Base-by-base conservation (phyloP, 1,140 invertebrate species). In the Drosophila novamexicana region DNA sequence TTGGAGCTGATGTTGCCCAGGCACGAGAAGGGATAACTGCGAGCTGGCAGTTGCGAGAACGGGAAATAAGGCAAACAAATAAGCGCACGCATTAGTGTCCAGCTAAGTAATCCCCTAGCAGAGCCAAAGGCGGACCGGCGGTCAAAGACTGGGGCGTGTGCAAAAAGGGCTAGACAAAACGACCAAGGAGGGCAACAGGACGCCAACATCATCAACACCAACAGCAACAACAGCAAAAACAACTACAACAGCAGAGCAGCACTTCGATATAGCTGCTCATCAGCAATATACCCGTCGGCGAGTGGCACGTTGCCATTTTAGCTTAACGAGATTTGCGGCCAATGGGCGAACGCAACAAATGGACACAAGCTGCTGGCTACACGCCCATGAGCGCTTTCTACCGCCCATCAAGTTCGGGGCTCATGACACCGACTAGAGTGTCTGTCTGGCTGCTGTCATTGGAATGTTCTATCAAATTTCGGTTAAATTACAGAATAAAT, bases 401-500 rank as follows among this genome's bases (percentile, higher is more conserved):
- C 22, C 12, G 12, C 44, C 39, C 56, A 47, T 49, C 74, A 50
- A 77, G 18, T 5, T 49, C 22, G 47, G 40, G 53, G 68, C 50
- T 56, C 57, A 12, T 16, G 52, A 14, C 32, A 44, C 44, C 12
- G 14, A 40, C 18, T 45, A 4, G 10, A 49, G 65, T 57, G 66
- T 75, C 62, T 57, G 66, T 75, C 62, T 59, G 81, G 40, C 66
- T 53, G 45, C 49, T 74, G 49, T 58, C 83, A 89, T 88, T 83
- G 83, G 77, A 74, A 88, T 89, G 79, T 81, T 89, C 70, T 84
- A 89, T 89, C 80, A 84, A 84, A 84, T 89, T 89, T 89, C 75
- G 84, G 80, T 89, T 89, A 84, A 89, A 89, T 89, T 81, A 59
- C 84, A 73, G 77, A 89, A 84, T 89, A 89, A 89, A 89, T 89